A percentile compares a stretch with the other conserved stretches of the same genome.
phyloP scores from a whole-genome alignment of 2,888 invertebrate species.

The Tiliacea citrago region DNA sequence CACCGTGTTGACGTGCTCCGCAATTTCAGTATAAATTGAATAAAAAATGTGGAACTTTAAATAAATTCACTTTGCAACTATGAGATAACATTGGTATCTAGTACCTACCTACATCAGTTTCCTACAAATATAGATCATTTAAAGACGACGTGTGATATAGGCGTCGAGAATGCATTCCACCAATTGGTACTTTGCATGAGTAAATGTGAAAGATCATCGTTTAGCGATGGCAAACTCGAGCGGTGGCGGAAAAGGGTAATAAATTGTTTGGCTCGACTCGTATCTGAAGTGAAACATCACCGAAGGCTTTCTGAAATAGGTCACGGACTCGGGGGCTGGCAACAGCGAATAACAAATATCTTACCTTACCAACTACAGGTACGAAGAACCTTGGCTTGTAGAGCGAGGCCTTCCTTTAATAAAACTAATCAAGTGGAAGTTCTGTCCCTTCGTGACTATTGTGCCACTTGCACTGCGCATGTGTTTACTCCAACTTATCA shows the following conservation, averaged over 20 bases:
- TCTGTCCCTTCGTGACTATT: constrained; percentile 15
- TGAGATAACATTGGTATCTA: neutral
- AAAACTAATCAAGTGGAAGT: constrained; percentile 54
- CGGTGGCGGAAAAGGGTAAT: constrained; percentile 68
- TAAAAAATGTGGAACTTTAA: constrained; percentile 30
- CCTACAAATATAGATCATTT: constrained; percentile 8
- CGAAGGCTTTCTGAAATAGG: constrained; percentile 80
- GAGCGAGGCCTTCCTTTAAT: constrained; percentile 52
- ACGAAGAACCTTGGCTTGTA: constrained; percentile 43
- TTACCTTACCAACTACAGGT: constrained; percentile 48
- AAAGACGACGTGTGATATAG: constrained; percentile 22
- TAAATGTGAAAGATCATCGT: constrained; percentile 54
- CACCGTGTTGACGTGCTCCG: constrained; percentile 23
- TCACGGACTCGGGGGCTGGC: constrained; percentile 76
- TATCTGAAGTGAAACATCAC: constrained; percentile 79
- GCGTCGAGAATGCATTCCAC: constrained; percentile 13
- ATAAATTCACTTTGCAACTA: constrained; percentile 23
- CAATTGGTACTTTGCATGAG: constrained; percentile 36
- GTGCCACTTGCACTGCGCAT: constrained; percentile 10
- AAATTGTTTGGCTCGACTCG: constrained; percentile 74
- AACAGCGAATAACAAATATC: constrained; percentile 72
- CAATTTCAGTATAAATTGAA: constrained; percentile 30
- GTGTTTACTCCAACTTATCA: constrained; percentile 21
- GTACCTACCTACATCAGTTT: neutral
- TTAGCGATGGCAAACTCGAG: constrained; percentile 57